phyloP scores from a whole-genome alignment of 2,888 invertebrate species.

The Pseudolycoriella hygida region DNA sequence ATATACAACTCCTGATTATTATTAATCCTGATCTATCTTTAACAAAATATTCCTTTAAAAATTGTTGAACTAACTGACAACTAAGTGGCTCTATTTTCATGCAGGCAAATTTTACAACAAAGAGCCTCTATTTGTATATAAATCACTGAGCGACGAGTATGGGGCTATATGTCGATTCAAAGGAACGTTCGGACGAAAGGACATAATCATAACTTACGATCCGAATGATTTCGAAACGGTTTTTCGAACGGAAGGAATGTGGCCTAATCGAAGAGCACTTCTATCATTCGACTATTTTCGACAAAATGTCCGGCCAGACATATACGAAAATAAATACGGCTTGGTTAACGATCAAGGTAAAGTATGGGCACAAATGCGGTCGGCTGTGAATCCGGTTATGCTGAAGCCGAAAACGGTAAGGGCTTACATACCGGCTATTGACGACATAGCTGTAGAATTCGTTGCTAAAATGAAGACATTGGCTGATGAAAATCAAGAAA shows the following conservation, averaged over 20 bases:
- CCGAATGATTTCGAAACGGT: conserved; percentile 33
- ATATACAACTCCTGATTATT: too few species aligned
- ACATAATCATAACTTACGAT: conserved; percentile 29
- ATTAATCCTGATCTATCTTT: too few species aligned
- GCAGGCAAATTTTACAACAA: too few species aligned
- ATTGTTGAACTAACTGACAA: too few species aligned
- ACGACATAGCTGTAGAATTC: conserved; percentile 31
- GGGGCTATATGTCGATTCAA: conserved; percentile 25
- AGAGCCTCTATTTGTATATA: too few species aligned
- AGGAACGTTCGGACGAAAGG: conserved; percentile 17
- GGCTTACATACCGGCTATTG: conserved; percentile 32
- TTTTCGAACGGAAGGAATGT: conserved; percentile 29
- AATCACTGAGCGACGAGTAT: conserved; percentile 14
- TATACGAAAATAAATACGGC: conserved; percentile 13
- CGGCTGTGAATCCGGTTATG: conserved; percentile 46
- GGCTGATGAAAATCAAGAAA: conserved; percentile 16
- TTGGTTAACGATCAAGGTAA: conserved; percentile 32
- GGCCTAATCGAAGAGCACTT: conserved; percentile 26
- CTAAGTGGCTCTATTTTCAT: too few species aligned
- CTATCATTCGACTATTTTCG: conserved; percentile 27
- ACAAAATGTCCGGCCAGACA: conserved; percentile 15
- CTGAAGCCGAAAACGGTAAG: conserved; percentile 41
- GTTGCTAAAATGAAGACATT: conserved; percentile 17
- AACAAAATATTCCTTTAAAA: too few species aligned
- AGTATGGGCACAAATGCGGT: conserved; percentile 46